phyloP scores from a whole-genome alignment of 2,113 vertebrate genomes.

The Platysternon megacephalum region DNA sequence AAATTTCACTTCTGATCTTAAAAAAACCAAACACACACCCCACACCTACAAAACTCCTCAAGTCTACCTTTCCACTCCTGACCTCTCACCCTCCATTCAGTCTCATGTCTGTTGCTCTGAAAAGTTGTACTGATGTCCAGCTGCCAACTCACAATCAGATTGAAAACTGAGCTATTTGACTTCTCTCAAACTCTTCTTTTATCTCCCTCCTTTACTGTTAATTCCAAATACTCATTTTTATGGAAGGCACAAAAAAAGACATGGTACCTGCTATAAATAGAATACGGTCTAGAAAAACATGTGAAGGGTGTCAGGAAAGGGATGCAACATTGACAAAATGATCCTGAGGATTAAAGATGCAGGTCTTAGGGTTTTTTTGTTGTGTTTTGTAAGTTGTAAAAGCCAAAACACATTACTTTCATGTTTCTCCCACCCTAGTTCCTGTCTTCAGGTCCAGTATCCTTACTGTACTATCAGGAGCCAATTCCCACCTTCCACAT shows the following conservation, averaged over 20 bases:
- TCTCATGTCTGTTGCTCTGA: background rate
- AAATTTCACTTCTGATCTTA: constrained; percentile 12
- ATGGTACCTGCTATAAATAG: background rate
- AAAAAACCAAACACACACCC: too few species aligned
- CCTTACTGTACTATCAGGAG: too few species aligned
- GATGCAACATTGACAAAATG: too few species aligned
- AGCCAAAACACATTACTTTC: too few species aligned
- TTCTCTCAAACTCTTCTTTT: background rate
- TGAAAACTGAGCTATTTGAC: background rate
- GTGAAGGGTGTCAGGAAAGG: too few species aligned
- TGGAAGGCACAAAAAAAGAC: background rate
- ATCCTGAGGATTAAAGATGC: too few species aligned
- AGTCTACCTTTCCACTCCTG: background rate
- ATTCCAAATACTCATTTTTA: background rate
- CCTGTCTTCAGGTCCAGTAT: too few species aligned
- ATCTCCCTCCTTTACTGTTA: background rate
- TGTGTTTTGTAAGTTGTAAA: too few species aligned
- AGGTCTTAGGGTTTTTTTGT: too few species aligned
- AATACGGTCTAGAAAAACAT: too few species aligned
- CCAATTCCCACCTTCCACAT: too few species aligned
- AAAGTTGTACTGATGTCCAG: background rate
- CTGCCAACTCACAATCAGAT: background rate
- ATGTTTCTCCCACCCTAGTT: too few species aligned
- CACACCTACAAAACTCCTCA: background rate
- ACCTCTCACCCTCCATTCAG: background rate